Evolutionary conservation across 2,113 vertebrate genomes (phyloP).

Genomic region (Dasyornis broadbenti): DNA sequence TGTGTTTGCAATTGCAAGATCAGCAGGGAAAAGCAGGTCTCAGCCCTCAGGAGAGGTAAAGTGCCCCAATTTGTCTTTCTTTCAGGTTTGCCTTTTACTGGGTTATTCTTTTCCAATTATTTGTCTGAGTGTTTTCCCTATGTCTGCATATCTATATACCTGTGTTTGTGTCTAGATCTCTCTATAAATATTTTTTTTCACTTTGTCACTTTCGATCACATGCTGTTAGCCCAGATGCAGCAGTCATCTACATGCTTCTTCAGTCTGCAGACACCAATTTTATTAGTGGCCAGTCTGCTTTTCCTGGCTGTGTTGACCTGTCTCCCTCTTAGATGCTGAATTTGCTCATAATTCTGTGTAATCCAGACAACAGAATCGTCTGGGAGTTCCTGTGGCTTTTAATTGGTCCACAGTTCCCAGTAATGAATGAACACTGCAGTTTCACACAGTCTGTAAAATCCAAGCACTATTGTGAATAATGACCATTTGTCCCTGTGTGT

Average conservation of each 20-base stretch:
- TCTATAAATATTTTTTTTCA: not conserved
- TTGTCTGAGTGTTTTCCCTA: fast-evolving
- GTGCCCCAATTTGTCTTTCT: not conserved
- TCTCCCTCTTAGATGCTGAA: not conserved
- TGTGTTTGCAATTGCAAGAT: not conserved
- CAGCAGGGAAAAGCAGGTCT: not conserved
- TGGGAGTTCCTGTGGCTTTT: not conserved
- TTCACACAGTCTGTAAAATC: not conserved
- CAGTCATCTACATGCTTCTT: not conserved
- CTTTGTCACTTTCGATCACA: not conserved
- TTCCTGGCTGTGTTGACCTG: not conserved
- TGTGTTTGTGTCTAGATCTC: not conserved
- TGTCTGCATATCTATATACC: not conserved
- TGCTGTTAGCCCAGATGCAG: not conserved
- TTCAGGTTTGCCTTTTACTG: not conserved
- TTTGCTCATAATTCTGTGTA: not conserved
- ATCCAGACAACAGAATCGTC: not conserved
- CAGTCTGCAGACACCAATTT: not conserved
- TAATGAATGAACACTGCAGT: not conserved
- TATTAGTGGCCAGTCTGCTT: not conserved
- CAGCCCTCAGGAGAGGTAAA: not conserved
- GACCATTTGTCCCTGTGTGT: not conserved
- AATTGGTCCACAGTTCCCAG: not conserved
- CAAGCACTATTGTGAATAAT: not conserved
- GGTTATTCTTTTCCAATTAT: not conserved